Evolutionary conservation across 2,888 invertebrate genomes (phyloP).

Genomic region (Agrotis segetum): DNA sequence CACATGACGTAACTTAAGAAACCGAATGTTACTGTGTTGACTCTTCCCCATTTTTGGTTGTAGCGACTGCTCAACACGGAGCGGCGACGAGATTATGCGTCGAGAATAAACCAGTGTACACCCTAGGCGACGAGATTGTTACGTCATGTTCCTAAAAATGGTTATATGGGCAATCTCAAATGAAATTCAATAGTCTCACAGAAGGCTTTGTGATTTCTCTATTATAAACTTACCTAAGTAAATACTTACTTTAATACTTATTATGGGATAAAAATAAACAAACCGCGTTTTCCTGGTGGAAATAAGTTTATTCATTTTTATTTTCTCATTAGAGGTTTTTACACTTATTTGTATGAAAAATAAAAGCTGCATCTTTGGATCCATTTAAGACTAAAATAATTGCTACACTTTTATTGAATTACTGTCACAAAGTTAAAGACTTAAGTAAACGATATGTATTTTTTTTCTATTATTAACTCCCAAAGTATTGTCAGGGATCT

Average conservation of each 20-base stretch:
- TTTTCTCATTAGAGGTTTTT: slow-evolving; percentile 64
- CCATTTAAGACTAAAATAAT: slow-evolving; percentile 71
- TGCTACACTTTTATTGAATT: slow-evolving; percentile 83
- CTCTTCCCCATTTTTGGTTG: too few relatives aligned
- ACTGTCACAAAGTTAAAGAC: slow-evolving; percentile 84
- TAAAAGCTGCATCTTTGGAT: slow-evolving; percentile 89
- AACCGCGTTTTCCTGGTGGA: slow-evolving; percentile 20
- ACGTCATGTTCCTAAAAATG: too few relatives aligned
- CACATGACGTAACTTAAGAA: too few relatives aligned
- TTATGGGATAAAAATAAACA: slow-evolving; percentile 58
- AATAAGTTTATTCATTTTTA: slow-evolving; percentile 61
- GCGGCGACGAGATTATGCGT: too few relatives aligned
- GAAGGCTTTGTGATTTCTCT: slow-evolving; percentile 74
- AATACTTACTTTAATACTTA: slow-evolving; percentile 74
- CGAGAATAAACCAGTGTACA: too few relatives aligned
- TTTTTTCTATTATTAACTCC: slow-evolving; percentile 75
- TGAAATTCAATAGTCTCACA: slow-evolving; percentile 66
- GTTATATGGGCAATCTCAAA: too few relatives aligned
- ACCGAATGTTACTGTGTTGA: too few relatives aligned
- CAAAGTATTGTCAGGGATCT: slow-evolving; percentile 70
- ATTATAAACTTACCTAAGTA: slow-evolving; percentile 70
- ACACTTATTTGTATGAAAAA: slow-evolving; percentile 85
- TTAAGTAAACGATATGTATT: slow-evolving; percentile 89
- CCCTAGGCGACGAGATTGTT: too few relatives aligned
- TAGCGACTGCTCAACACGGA: too few relatives aligned